Evolutionary conservation across 2,797 vertebrate genomes (phyloP).

Genomic region (Capromys pilorides): DNA sequence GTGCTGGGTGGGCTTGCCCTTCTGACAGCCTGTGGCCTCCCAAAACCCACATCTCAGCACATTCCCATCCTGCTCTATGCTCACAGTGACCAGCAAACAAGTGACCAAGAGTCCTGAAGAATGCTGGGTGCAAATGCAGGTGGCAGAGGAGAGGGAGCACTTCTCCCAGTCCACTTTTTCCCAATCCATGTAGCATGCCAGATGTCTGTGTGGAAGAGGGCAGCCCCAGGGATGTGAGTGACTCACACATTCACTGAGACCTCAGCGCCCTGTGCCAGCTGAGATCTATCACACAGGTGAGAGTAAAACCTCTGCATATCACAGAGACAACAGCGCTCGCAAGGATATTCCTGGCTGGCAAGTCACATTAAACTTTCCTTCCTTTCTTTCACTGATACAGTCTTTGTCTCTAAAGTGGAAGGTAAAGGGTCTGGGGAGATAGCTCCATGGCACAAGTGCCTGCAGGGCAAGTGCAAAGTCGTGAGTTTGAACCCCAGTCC

Average conservation of each 20-base stretch:
- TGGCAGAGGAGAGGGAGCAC: background rate
- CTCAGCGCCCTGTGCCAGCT: background rate
- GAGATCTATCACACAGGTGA: background rate
- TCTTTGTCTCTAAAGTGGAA: background rate
- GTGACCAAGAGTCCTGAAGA: background rate
- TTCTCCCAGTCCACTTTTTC: background rate
- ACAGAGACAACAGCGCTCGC: background rate
- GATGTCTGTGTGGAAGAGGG: background rate
- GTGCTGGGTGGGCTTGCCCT: background rate
- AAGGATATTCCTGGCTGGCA: background rate
- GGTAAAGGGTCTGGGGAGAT: too few relatives aligned
- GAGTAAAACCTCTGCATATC: background rate
- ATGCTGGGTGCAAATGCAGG: background rate
- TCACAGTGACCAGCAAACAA: background rate
- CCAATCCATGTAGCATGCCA: too few relatives aligned
- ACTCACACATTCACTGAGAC: fast-evolving
- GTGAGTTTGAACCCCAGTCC: too few relatives aligned
- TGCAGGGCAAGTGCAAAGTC: too few relatives aligned
- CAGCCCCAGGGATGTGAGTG: too few relatives aligned
- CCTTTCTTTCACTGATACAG: background rate
- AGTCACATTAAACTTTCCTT: background rate
- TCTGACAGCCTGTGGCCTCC: background rate
- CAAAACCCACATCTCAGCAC: background rate
- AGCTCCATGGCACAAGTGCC: too few relatives aligned
- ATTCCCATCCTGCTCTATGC: background rate